Conservation (phyloP, 2,113 vertebrate species). For the Genyomyrus donnyi region DNA sequence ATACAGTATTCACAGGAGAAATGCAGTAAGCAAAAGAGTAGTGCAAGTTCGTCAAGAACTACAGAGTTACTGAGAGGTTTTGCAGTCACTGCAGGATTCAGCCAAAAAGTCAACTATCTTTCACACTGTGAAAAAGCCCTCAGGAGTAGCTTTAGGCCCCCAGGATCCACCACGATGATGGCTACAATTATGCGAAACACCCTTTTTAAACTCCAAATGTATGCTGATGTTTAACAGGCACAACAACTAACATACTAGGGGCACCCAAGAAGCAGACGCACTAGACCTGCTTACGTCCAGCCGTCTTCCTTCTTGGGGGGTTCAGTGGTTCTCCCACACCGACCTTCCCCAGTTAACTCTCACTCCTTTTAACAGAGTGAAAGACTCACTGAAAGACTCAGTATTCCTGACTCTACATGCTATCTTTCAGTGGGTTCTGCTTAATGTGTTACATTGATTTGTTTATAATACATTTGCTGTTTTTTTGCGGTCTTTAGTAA, state of each 20-base stretch:
- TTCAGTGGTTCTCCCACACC: constrained; percentile 47
- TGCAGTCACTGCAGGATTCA: background rate
- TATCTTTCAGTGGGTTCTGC: constrained; percentile 21
- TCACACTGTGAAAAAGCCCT: background rate
- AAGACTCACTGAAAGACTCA: constrained; percentile 48
- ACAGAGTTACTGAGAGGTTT: background rate
- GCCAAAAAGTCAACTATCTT: background rate
- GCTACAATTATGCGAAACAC: background rate
- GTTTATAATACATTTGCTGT: constrained; percentile 27
- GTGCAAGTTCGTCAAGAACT: background rate
- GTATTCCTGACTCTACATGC: constrained; percentile 29
- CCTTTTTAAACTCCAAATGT: background rate
- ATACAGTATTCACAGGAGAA: background rate
- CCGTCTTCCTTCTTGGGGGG: constrained; percentile 36
- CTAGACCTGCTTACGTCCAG: constrained; percentile 26
- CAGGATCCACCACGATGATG: background rate
- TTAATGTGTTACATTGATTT: constrained; percentile 29
- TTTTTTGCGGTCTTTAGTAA: constrained; percentile 36
- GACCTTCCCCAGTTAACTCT: constrained; percentile 43
- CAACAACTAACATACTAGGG: constrained; percentile 19
- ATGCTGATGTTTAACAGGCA: constrained; percentile 20
- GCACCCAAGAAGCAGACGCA: constrained; percentile 33
- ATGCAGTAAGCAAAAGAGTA: background rate
- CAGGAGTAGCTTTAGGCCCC: background rate
- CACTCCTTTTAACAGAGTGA: constrained; percentile 48